Percentiles rank a stretch among this genome's conserved stretches.
phyloP scores from a whole-genome alignment of 2,113 vertebrate species.

The Ceyx cyanopectus region DNA sequence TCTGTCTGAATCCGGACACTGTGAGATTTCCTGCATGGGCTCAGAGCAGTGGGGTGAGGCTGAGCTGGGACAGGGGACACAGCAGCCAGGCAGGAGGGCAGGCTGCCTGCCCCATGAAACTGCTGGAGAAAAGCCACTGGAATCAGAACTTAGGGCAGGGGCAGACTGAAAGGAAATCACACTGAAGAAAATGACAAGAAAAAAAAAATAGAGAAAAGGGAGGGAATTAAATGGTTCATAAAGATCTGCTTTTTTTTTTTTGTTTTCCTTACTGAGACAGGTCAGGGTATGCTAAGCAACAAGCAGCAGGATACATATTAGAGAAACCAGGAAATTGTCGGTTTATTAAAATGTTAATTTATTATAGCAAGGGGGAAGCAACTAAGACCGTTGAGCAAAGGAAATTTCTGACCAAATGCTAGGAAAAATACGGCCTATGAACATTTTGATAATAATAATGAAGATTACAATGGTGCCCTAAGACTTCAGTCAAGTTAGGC shows the following conservation, averaged over 20 bases:
- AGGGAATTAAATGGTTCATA: neutral
- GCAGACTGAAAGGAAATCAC: neutral
- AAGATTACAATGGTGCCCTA: neutral
- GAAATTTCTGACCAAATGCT: neutral
- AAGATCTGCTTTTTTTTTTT: neutral
- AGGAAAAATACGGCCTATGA: neutral
- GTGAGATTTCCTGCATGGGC: neutral
- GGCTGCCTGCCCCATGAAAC: neutral
- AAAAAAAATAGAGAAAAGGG: neutral
- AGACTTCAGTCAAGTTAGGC: neutral
- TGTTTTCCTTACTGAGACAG: neutral
- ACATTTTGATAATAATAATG: neutral
- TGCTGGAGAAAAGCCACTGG: neutral
- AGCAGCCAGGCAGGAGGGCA: neutral
- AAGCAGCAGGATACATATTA: neutral
- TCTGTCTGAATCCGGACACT: neutral
- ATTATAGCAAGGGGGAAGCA: neutral
- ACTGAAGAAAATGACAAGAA: neutral
- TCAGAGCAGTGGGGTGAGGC: neutral
- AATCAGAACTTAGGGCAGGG: neutral
- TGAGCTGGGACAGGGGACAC: neutral
- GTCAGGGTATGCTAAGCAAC: neutral
- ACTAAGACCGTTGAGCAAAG: neutral
- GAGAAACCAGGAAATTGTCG: neutral
- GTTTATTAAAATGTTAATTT: neutral